Percentiles rank a stretch among this genome's conserved stretches.
Evolutionary conservation across 1,140 invertebrate species (phyloP).

Genomic region (Aplysia californica): DNA sequence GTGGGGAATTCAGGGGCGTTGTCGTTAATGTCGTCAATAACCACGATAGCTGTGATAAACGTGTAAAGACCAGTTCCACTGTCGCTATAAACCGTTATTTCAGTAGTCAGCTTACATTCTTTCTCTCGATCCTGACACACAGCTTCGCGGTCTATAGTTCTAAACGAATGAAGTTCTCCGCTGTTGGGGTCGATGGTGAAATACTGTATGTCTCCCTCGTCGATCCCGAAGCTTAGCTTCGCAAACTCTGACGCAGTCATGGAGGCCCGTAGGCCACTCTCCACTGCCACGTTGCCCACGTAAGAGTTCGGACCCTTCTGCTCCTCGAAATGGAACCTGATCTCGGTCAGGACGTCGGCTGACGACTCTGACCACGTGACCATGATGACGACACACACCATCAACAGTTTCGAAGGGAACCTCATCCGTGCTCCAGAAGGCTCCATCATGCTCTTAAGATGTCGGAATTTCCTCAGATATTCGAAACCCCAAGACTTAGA

Average conservation of each 20-base stretch:
- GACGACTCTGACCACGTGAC: neutral
- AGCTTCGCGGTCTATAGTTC: slow-evolving; percentile 48
- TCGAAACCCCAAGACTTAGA: neutral
- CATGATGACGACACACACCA: neutral
- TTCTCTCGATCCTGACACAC: slow-evolving; percentile 39
- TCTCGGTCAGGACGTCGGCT: neutral
- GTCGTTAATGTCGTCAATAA: slow-evolving; percentile 58
- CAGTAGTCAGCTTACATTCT: slow-evolving; percentile 31
- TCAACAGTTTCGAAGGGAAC: neutral
- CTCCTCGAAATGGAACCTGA: slow-evolving; percentile 30
- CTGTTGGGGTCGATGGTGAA: slow-evolving; percentile 92
- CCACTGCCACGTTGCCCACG: slow-evolving; percentile 40
- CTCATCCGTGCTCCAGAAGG: neutral
- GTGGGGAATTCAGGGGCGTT: slow-evolving; percentile 56
- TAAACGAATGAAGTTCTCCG: slow-evolving; percentile 77
- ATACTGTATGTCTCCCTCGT: slow-evolving; percentile 24
- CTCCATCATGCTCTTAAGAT: neutral
- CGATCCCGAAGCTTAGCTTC: slow-evolving; percentile 31
- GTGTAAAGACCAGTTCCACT: slow-evolving; percentile 29
- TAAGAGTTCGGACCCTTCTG: slow-evolving; percentile 30
- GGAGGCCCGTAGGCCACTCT: slow-evolving; percentile 23
- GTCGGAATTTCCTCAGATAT: neutral
- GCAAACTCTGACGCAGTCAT: slow-evolving; percentile 22
- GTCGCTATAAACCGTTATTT: slow-evolving; percentile 32
- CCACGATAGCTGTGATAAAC: slow-evolving; percentile 35